Evolutionary conservation across 2,113 vertebrate genomes (phyloP).

Genomic region (Origma solitaria): DNA sequence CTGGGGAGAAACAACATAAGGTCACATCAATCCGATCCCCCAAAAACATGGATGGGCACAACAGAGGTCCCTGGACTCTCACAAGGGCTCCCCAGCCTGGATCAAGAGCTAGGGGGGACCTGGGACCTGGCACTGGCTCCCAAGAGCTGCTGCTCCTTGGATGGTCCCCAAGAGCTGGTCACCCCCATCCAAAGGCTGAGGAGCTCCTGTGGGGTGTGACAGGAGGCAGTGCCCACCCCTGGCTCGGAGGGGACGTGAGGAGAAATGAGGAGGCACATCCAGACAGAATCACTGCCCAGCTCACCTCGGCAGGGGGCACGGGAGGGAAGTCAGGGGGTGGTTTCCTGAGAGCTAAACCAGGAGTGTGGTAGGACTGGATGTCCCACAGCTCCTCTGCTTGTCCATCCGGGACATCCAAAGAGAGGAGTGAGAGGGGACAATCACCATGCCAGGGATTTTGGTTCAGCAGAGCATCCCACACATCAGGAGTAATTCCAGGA

Average conservation of each 20-base stretch:
- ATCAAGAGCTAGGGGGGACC: background rate
- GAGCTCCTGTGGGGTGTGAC: background rate
- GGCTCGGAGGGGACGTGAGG: background rate
- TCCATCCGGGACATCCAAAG: background rate
- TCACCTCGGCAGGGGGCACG: background rate
- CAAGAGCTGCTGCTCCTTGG: background rate
- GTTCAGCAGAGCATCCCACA: background rate
- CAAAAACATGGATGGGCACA: accelerated
- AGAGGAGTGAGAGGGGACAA: background rate
- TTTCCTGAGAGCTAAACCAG: conserved; percentile 47
- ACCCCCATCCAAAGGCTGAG: background rate
- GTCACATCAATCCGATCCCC: background rate
- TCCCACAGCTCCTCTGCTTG: background rate
- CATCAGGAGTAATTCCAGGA: background rate
- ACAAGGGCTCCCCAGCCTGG: background rate
- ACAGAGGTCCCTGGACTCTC: background rate
- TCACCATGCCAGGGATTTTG: background rate
- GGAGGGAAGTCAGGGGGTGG: background rate
- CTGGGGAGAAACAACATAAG: background rate
- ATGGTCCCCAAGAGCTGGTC: background rate
- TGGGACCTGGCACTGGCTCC: background rate
- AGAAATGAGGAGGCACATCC: background rate
- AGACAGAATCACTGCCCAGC: background rate
- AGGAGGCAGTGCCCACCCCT: background rate
- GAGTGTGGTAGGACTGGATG: background rate